Base-by-base conservation (phyloP, 2,888 invertebrate genomes). In the Drosophila vallismaia region DNA sequence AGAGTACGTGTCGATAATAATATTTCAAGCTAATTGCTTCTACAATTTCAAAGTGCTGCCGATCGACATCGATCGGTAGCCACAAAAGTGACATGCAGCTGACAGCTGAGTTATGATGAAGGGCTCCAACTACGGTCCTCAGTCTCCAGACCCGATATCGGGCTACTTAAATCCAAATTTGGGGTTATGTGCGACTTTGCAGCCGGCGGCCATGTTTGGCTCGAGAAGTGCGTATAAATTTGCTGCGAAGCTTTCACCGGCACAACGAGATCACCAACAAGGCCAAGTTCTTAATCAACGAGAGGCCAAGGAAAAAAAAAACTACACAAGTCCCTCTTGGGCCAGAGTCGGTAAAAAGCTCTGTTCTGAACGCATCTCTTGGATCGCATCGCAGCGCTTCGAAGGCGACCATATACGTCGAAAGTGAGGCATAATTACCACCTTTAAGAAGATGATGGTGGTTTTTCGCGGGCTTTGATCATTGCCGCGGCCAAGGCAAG, bases 361-460 rank as follows among this genome's bases (percentile, higher is more conserved):
- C 56, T 36, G 56, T 42, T 59, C 40, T 26, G 38, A 62, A 62
- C 63, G 63, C 63, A 63, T 63, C 63, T 50, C 51, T 36, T 28
- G 62, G 62, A 48, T 24, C 40, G 52, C 48, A 53, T 56, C 63
- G 70, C 31, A 52, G 49, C 54, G 57, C 28, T 62, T 59, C 54
- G 62, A 44, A 54, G 56, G 70, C 71, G 63, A 74, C 36, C 57
- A 54, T 50, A 58, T 54, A 38, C 58, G 63, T 58, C 55, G 87
- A 77, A 73, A 75, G 79, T 79, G 75, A 77, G 79, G 82, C 89
- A 89, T 89, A 90, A 90, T 90, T 89, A 89, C 89, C 91, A 90
- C 90, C 89, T 89, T 88, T 87, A 87, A 84, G 88, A 88, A 86
- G 87, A 90, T 89, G 90, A 89, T 90, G 89, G 90, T 90, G 88